These are phyloP conservation scores for Lepas anatifera DNA, from an alignment of 2,888 invertebrate species.

Conservation along the genomic window DNA sequence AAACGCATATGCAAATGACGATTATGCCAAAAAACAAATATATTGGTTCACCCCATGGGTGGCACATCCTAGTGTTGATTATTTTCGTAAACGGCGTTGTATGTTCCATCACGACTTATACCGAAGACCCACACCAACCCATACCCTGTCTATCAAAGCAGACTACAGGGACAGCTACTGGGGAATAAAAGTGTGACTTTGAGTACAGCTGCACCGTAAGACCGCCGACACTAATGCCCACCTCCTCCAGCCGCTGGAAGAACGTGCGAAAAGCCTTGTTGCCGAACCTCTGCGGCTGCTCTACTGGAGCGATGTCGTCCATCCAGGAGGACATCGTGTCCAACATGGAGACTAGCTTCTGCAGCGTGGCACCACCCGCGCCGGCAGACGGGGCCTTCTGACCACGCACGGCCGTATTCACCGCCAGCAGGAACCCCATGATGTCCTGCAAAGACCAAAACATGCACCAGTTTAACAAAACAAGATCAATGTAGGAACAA, in stretches of 20 bases:
- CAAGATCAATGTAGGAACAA: no score
- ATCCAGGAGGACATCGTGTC: conserved; percentile 57
- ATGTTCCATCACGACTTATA: no score
- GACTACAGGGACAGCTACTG: no score
- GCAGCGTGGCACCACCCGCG: conserved; percentile 46
- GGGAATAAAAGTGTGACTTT: no score
- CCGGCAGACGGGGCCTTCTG: conserved; percentile 55
- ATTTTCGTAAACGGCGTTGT: no score
- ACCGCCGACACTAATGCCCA: conserved; percentile 28
- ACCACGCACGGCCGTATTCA: conserved; percentile 74
- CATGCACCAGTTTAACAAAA: conserved; percentile 4
- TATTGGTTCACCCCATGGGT: no score
- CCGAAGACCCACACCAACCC: no score
- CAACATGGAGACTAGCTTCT: conserved; percentile 51
- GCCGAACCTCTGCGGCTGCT: conserved; percentile 93
- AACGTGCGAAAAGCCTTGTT: conserved; percentile 83
- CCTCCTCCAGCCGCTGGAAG: conserved; percentile 54
- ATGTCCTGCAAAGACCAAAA: conserved; percentile 48
- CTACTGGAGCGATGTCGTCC: conserved; percentile 70
- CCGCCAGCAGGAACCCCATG: conserved; percentile 70
- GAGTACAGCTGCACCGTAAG: not conserved
- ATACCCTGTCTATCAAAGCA: no score
- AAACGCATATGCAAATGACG: no score
- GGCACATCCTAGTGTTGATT: no score
- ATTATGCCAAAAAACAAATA: no score